Evolutionary conservation across 2,888 invertebrate genomes (phyloP).

Genomic region (Melanostoma scalare): DNA sequence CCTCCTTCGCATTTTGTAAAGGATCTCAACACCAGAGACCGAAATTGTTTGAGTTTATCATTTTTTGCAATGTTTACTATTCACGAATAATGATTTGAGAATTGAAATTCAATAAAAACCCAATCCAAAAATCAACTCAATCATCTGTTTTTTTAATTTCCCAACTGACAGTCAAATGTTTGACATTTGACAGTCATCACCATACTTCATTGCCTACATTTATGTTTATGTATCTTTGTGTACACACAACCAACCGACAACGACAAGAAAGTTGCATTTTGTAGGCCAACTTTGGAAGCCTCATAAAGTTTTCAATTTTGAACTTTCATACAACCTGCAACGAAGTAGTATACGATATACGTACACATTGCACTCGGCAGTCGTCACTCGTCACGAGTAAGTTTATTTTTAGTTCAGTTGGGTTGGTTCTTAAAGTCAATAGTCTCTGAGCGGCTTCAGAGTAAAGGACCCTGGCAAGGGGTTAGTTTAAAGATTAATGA

Average conservation of each 20-base stretch:
- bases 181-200: constrained; percentile 31
- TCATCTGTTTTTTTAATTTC: constrained; percentile 18
- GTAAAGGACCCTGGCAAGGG: constrained; percentile 30
- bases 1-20: too few species aligned
- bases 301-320: constrained; percentile 58
- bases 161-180: constrained; percentile 13
- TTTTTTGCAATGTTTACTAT: too few species aligned
- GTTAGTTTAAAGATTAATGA: constrained; percentile 48
- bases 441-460: constrained; percentile 41
- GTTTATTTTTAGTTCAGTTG: constrained; percentile 29
- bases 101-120: too few species aligned
- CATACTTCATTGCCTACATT: constrained; percentile 25
- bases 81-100: too few species aligned
- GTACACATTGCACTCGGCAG: background rate
- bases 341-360: background rate
- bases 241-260: constrained; percentile 15
- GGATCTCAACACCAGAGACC: too few species aligned
- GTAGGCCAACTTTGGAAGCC: constrained; percentile 42
- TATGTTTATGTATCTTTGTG: background rate
- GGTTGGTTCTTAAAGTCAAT: constrained; percentile 53
- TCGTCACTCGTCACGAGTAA: constrained; percentile 20
- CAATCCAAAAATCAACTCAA: background rate
- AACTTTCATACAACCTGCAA: constrained; percentile 19
- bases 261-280: constrained; percentile 46
- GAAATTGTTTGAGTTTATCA: too few species aligned